These are phyloP conservation scores for Tinea pellionella DNA, from an alignment of 2,888 invertebrate species.

Conservation along the genomic window DNA sequence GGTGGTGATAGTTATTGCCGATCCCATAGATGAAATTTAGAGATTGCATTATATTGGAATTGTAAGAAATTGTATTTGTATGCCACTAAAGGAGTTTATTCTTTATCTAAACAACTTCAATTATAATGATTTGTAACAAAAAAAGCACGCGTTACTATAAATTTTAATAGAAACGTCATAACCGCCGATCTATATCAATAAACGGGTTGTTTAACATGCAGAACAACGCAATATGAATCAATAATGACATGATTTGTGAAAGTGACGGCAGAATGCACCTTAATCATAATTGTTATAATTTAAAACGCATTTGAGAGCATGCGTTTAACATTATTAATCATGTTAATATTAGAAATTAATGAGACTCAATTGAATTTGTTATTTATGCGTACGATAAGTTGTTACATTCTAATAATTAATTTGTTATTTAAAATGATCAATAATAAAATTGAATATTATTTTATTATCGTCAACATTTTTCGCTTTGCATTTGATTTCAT, in stretches of 20 bases:
- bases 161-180: slow-evolving; percentile 9
- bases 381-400: neutral
- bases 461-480: too few relatives aligned
- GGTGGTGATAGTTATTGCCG: too few relatives aligned
- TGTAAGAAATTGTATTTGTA: too few relatives aligned
- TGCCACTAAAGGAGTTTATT: too few relatives aligned
- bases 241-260: slow-evolving; percentile 4
- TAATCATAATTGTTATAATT: neutral
- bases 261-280: slow-evolving; percentile 7
- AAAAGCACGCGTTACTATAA: neutral
- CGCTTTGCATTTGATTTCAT: too few relatives aligned
- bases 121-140: neutral
- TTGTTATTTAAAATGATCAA: too few relatives aligned
- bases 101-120: too few relatives aligned
- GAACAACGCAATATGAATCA: neutral
- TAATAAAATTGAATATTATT: too few relatives aligned
- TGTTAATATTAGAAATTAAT: neutral
- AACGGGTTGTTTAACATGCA: slow-evolving; percentile 5
- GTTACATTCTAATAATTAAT: too few relatives aligned
- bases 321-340: neutral
- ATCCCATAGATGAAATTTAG: too few relatives aligned
- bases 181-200: neutral
- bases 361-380: neutral
- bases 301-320: neutral
- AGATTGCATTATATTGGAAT: too few relatives aligned